Conservation (phyloP, 2,113 vertebrate genomes). For the Panurus biarmicus region DNA sequence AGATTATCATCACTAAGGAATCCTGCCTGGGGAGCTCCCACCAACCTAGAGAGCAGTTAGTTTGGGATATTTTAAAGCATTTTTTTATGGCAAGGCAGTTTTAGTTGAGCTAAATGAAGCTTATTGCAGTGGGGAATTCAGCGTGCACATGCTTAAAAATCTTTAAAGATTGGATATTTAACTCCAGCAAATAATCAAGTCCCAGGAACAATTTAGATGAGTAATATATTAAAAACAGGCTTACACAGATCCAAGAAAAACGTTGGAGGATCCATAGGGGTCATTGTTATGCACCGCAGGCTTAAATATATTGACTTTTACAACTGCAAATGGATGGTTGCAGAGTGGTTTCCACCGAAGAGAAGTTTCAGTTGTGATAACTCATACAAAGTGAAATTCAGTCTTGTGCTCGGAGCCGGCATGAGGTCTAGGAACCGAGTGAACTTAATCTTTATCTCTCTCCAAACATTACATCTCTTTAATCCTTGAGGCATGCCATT, state of each 20-base stretch:
- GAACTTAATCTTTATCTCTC: conserved; percentile 58
- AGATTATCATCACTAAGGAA: conserved; percentile 65
- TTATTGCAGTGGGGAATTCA: conserved; percentile 69
- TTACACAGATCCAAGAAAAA: conserved; percentile 58
- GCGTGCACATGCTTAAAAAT: conserved; percentile 53
- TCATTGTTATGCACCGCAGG: conserved; percentile 58
- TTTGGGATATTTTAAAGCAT: conserved; percentile 46
- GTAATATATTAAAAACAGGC: conserved; percentile 66
- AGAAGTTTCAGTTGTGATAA: conserved; percentile 53
- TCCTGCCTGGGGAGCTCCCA: conserved; percentile 59
- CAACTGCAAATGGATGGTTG: conserved; percentile 54
- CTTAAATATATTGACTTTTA: conserved; percentile 66
- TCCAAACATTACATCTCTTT: conserved; percentile 42
- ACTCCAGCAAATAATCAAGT: conserved; percentile 65
- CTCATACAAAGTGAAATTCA: conserved; percentile 49
- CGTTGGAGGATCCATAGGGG: conserved; percentile 56
- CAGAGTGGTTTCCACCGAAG: conserved; percentile 31
- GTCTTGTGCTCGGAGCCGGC: neutral
- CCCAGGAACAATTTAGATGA: conserved; percentile 65
- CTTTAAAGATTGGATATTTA: conserved; percentile 61
- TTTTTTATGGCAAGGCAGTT: conserved; percentile 60
- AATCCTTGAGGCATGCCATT: conserved; percentile 49
- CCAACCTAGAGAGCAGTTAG: conserved; percentile 66
- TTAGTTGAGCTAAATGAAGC: conserved; percentile 68
- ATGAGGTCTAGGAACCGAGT: conserved; percentile 24